A percentile compares a stretch with the other conserved stretches of the same genome.
These are phyloP conservation scores for Hedychridium roseum DNA, from an alignment of 2,888 invertebrate species.

Conservation along the genomic window DNA sequence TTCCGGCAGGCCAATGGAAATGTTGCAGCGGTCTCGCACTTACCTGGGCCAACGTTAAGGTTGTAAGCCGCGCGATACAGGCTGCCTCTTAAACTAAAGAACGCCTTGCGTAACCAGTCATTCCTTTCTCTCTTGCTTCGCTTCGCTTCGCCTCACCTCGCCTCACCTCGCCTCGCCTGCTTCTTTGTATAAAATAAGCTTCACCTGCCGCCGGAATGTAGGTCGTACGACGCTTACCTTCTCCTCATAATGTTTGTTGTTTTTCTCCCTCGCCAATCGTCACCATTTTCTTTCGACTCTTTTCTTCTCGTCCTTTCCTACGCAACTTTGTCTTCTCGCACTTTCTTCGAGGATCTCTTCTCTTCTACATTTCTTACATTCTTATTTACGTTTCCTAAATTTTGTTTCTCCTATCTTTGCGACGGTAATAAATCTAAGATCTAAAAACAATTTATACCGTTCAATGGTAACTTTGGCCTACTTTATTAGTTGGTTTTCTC, in stretches of 20 bases:
- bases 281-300: constrained; percentile 16
- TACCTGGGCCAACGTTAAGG: constrained; percentile 26
- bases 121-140: constrained; percentile 9
- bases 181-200: constrained; percentile 7
- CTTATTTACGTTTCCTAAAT: no score
- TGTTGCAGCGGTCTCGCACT: no score
- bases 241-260: constrained; percentile 31
- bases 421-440: no score
- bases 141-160: neutral
- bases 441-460: no score
- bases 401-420: no score
- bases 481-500: no score
- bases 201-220: constrained; percentile 49
- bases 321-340: no score
- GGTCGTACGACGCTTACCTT: constrained; percentile 41
- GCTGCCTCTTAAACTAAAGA: no score
- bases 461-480: no score
- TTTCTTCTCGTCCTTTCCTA: constrained; percentile 10
- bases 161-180: neutral
- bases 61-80: neutral
- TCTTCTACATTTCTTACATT: no score
- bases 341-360: no score
- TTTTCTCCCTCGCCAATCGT: constrained; percentile 17
- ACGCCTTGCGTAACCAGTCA: neutral
- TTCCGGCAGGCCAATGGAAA: no score